Conservation (phyloP, 1,140 invertebrate species). For the Drosophila pseudoananassae region DNA sequence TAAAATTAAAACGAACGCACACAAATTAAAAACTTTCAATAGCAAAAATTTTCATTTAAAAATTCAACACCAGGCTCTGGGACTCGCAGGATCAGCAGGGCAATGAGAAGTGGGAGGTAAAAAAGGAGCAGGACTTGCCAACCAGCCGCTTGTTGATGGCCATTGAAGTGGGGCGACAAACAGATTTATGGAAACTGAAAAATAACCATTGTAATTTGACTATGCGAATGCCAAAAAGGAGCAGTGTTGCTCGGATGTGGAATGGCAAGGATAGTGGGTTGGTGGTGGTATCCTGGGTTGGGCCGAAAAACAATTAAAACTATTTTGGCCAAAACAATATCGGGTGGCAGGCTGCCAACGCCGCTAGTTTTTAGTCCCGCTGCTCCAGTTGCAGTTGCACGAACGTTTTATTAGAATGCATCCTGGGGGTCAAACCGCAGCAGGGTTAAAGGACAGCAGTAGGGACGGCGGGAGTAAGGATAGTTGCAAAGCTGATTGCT, state of each 20-base stretch:
- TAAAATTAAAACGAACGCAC: constrained; percentile 70
- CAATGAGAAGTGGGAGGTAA: background rate
- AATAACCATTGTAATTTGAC: constrained; percentile 68
- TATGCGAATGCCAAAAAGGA: constrained; percentile 26
- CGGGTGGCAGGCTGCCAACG: constrained; percentile 63
- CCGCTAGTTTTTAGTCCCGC: constrained; percentile 40
- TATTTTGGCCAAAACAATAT: constrained; percentile 80
- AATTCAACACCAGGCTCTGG: constrained; percentile 74
- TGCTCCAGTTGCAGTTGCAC: constrained; percentile 43
- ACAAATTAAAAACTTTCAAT: constrained; percentile 82
- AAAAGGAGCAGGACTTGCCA: background rate
- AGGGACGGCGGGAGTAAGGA: background rate
- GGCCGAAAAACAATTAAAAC: constrained; percentile 69
- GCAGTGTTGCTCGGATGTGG: background rate
- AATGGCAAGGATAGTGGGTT: background rate
- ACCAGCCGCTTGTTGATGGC: constrained; percentile 47
- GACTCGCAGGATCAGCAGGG: constrained; percentile 17
- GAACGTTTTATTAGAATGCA: constrained; percentile 75
- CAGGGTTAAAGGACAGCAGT: background rate
- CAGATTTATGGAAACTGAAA: constrained; percentile 77
- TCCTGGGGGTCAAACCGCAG: constrained; percentile 69
- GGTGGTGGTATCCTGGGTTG: background rate
- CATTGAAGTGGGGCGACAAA: constrained; percentile 71
- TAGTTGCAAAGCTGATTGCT: constrained; percentile 67
- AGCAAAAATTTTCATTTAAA: constrained; percentile 82